A percentile compares a stretch with the other conserved stretches of the same genome.
Evolutionary conservation across 53 echinoderm and acorn worm genomes (phyloP).

Genomic region (Crossaster papposus): DNA sequence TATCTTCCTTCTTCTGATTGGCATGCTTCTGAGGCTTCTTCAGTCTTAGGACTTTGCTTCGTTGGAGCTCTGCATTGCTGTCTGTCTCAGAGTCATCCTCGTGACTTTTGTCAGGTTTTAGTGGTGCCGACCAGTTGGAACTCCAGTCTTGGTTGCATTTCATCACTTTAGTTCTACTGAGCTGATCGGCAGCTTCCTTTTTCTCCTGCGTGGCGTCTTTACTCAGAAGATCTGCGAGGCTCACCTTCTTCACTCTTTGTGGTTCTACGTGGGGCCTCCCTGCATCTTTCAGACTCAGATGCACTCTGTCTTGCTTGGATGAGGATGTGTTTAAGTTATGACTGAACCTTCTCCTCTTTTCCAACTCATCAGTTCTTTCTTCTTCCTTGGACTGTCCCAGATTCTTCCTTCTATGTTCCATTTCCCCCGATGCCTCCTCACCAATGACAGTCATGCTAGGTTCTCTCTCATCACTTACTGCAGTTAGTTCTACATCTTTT

Average conservation of each 20-base stretch:
- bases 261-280: background rate
- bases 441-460: background rate
- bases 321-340: background rate
- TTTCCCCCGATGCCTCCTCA: background rate
- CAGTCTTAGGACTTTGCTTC: constrained; percentile 31
- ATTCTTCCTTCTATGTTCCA: background rate
- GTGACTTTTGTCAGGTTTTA: constrained; percentile 5
- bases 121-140: constrained; percentile 12
- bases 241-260: constrained; percentile 14
- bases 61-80: constrained; percentile 29
- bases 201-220: constrained; percentile 4
- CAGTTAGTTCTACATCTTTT: constrained; percentile 17
- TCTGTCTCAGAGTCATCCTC: constrained; percentile 42
- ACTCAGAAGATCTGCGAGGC: constrained; percentile 20
- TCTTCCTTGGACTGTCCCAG: background rate
- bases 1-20: constrained; percentile 30
- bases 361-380: background rate
- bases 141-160: background rate
- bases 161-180: background rate
- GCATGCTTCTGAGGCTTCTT: constrained; percentile 7
- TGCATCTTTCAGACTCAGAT: background rate
- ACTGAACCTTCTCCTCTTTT: constrained; percentile 2
- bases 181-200: background rate
- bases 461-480: constrained; percentile 6
- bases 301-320: background rate